Conservation (phyloP, 2,888 invertebrate genomes). For the Caenorhabditis plicata region DNA sequence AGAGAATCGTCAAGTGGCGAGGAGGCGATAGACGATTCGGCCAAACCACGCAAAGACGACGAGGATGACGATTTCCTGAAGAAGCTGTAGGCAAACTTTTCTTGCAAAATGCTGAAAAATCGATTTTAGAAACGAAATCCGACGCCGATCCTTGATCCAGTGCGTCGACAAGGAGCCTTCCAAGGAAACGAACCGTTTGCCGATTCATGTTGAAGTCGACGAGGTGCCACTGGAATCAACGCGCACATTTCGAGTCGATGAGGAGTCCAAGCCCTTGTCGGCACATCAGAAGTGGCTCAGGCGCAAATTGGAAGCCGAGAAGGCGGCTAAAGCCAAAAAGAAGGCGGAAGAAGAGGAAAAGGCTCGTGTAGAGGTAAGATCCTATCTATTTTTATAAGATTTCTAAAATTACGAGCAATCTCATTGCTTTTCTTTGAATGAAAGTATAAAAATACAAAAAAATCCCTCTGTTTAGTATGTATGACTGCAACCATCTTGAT, state of each 20-base stretch:
- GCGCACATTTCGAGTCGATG: constrained; percentile 18
- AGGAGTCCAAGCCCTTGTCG: not conserved
- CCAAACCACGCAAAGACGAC: constrained; percentile 2
- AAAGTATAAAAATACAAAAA: too few relatives aligned
- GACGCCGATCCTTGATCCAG: constrained; percentile 17
- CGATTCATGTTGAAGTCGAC: constrained; percentile 5
- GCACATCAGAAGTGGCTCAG: constrained; percentile 30
- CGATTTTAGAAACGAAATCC: constrained; percentile 20
- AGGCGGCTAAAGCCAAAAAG: constrained; percentile 9
- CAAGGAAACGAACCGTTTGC: not conserved
- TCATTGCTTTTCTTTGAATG: too few relatives aligned
- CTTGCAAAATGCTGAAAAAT: not conserved
- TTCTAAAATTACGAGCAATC: too few relatives aligned
- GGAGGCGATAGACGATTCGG: not conserved
- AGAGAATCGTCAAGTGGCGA: constrained; percentile 35
- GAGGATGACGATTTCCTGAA: constrained; percentile 25
- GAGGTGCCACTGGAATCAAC: constrained; percentile 1
- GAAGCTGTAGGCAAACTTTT: constrained; percentile 7
- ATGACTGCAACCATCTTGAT: too few relatives aligned
- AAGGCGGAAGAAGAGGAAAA: constrained; percentile 14
- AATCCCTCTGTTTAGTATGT: too few relatives aligned
- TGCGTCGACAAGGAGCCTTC: not conserved
- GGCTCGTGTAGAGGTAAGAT: constrained; percentile 11
- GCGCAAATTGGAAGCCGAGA: constrained; percentile 23
- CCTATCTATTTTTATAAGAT: too few relatives aligned